Evolutionary conservation across 1,140 invertebrate species (phyloP), one percentile per base, ranked within the genome.

Genomic region (Dinothrombium tinctorium): DNA sequence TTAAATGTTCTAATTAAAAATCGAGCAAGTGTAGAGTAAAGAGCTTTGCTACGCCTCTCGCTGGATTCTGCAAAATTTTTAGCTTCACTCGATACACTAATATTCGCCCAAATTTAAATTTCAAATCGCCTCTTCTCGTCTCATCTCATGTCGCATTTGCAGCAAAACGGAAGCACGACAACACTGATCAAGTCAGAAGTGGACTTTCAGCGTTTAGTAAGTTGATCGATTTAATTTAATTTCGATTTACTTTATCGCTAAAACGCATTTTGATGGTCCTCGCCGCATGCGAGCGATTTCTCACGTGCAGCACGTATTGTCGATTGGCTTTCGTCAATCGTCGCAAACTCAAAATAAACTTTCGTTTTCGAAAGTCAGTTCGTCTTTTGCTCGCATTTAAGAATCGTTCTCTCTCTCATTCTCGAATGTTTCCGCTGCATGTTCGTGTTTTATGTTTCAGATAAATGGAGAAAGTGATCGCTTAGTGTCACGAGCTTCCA

Each of bases 141-240:
- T 32, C 12, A 15, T 32, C 4, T 32, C n/a, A 32, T 32, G 29
- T 5, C 29, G 17, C n/a, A 32, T 32, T 17, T 14, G n/a, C 29
- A 32, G 12, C 35, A 12, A 17, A 37, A 37, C 35, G 35, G 35
- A 37, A 17, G 35, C 14, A 14, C 28, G 9, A 14, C 28, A 5
- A 25, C 44, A 22, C 28, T 43, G n/a, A 29, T 39, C 36, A 47
- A 47, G 22, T 44, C 45, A 7, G 45, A 47, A 44, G 37, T 44
- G 6, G 45, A 47, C 29, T 47, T 44, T 37, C 45, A 47, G 26
- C 35, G 45, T 36, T 31, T 47, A 38, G 45, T 47, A 46, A 47
- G 44, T 24, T 36, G 7, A 19, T 8, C 24, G n/a, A 5, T 9
- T 33, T 11, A 2, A 15, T 21, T 2, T 37, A 23, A 39, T 8